Percentiles rank a stretch among this genome's conserved stretches.
These are phyloP conservation scores for Drosophila villosipedis DNA, from an alignment of 2,888 invertebrate species.

Conservation along the genomic window DNA sequence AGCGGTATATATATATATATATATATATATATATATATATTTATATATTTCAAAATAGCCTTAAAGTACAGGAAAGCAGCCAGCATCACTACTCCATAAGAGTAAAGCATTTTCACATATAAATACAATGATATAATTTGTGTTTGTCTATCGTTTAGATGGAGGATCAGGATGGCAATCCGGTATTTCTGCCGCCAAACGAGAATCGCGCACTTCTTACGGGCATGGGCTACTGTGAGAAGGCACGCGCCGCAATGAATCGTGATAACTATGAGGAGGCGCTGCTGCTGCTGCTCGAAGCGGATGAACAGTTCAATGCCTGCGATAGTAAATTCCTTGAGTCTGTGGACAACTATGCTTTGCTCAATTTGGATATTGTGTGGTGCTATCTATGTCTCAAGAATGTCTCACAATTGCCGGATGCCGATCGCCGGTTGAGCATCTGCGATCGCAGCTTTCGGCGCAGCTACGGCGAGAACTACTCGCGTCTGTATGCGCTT, in stretches of 20 bases:
- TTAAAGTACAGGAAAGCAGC: background rate
- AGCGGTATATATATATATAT: too few relatives aligned
- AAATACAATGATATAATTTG: background rate
- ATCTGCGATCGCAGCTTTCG: conserved; percentile 89
- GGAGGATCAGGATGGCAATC: conserved; percentile 92
- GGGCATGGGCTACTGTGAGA: conserved; percentile 92
- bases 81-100: background rate
- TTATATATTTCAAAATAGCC: too few relatives aligned
- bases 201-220: conserved; percentile 90
- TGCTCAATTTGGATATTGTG: conserved; percentile 93
- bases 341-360: conserved; percentile 92
- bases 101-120: background rate
- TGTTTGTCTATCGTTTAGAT: conserved; percentile 84
- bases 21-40: too few relatives aligned
- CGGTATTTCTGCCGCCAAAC: conserved; percentile 89
- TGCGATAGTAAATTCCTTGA: conserved; percentile 86
- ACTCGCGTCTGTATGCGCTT: conserved; percentile 88
- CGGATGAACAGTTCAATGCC: conserved; percentile 89
- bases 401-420: conserved; percentile 89
- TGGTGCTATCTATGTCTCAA: conserved; percentile 93
- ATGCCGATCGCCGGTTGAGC: conserved; percentile 89
- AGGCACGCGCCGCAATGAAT: conserved; percentile 90
- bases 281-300: conserved; percentile 90
- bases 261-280: conserved; percentile 89
- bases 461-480: conserved; percentile 88